Evolutionary conservation across 2,888 invertebrate species (phyloP).

Genomic region (Adelphocoris suturalis): DNA sequence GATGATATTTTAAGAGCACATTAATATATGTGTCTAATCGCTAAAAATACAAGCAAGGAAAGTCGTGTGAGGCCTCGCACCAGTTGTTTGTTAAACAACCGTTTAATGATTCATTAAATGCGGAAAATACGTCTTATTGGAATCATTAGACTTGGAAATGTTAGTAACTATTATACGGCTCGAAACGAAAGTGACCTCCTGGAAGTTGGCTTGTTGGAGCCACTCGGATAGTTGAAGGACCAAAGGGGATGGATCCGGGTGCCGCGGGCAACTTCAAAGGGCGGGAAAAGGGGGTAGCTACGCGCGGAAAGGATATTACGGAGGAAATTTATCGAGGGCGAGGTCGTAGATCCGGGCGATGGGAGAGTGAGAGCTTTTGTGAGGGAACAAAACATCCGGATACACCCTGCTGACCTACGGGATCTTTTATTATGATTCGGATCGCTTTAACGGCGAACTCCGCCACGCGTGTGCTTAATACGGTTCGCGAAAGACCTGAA

Average conservation of each 20-base stretch:
- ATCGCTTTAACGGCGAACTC: not conserved
- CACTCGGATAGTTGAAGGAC: not conserved
- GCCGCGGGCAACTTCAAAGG: slow-evolving; percentile 10
- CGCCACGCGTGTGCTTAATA: not conserved
- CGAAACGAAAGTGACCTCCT: not conserved
- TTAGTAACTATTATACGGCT: too few species aligned
- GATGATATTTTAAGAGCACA: too few species aligned
- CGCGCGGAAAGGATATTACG: slow-evolving; percentile 7
- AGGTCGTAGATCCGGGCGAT: not conserved
- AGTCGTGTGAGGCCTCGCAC: too few species aligned
- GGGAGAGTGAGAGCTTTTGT: not conserved
- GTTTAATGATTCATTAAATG: too few species aligned
- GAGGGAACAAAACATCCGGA: slow-evolving; percentile 23
- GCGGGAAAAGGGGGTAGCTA: not conserved
- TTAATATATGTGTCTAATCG: too few species aligned
- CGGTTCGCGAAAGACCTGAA: not conserved
- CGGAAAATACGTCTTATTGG: too few species aligned
- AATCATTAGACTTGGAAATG: too few species aligned
- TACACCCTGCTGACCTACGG: not conserved
- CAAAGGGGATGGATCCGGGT: not conserved
- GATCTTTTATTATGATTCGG: slow-evolving; percentile 29
- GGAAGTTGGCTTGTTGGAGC: not conserved
- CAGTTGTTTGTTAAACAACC: too few species aligned
- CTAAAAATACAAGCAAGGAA: too few species aligned
- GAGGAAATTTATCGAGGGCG: slow-evolving; percentile 4